phyloP scores from a whole-genome alignment of 2,113 vertebrate species.

The Corvus moneduloides region DNA sequence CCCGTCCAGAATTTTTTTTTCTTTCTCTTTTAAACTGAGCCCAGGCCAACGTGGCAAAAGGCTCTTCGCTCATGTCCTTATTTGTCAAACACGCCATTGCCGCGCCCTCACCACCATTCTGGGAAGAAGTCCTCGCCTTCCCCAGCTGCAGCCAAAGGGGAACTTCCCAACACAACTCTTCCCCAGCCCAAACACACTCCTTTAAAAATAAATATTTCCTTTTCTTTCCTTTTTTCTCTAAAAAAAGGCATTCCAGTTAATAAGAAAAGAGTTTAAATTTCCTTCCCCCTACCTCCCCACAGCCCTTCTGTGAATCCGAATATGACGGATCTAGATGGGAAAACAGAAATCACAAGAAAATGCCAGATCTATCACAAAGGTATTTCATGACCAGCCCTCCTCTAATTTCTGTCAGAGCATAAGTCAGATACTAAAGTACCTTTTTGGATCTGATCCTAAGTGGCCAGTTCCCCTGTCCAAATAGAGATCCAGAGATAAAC shows the following conservation, averaged over 20 bases:
- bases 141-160: neutral
- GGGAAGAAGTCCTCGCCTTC: conserved; percentile 14
- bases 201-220: neutral
- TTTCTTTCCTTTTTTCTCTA: neutral
- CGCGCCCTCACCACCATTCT: conserved; percentile 29
- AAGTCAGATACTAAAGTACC: conserved; percentile 44
- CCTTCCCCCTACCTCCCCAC: neutral
- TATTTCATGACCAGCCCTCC: neutral
- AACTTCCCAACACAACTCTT: conserved; percentile 25
- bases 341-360: conserved; percentile 29
- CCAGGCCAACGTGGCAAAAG: conserved; percentile 67
- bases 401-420: neutral
- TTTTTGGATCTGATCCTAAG: conserved; percentile 60
- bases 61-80: conserved; percentile 71
- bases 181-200: neutral
- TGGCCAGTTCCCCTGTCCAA: conserved; percentile 17
- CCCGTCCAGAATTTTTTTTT: conserved; percentile 53
- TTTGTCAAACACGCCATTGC: conserved; percentile 61
- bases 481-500: conserved; percentile 30
- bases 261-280: neutral
- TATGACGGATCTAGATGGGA: neutral
- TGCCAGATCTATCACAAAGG: neutral
- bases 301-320: neutral
- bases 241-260: neutral
- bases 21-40: conserved; percentile 37